Base-by-base conservation (phyloP, 1,140 invertebrate genomes). In the Drosophila mayri region DNA sequence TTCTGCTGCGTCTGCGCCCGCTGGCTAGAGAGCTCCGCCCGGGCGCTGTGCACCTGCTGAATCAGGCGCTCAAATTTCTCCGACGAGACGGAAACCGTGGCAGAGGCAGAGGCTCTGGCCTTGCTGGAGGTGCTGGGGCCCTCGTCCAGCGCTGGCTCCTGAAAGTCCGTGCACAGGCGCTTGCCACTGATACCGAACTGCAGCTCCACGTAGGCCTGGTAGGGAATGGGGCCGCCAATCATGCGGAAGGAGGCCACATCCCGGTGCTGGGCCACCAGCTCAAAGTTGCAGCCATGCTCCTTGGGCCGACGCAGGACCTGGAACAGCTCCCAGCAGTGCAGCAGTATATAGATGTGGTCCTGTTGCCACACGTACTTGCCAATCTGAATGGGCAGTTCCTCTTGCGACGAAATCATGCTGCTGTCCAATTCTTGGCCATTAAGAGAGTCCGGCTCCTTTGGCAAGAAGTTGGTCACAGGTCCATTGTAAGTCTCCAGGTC, bases 141-240 rank as follows among this genome's bases (percentile, higher is more conserved):
- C 37, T 41, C 47, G 22, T 50, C 40, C 8, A 18, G 8, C 11
- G 37, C 25, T 0, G 43, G 12, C 14, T 25, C 28, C 55, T 87
- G 80, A 10, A 87, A 87, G 40, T 87, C 87, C 0, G 68, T 78
- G n/a, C 74, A 63, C 37, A 57, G 25, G 0, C 73, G 76, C 47
- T 80, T 74, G 20, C 85, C 85, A 40, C 60, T 71, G 2, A 43
- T 57, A 0, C n/a, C 32, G 10, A 84, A 87, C 0, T 60, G 52
- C 14, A 87, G 49, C 55, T 88, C 72, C 43, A 87, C 84, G 37
- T 74, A 67, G 14, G 84, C 84, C 67, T 87, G 76, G 37, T 81
- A 78, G 25, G 59, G 22, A 9, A 90, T 52, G 10, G 76, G 61
- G 1, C 81, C 85, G 8, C 20, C 10, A 0, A 81, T 74, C 50